phyloP scores from a whole-genome alignment of 2,888 invertebrate genomes.

The Vesta saturnalis region DNA sequence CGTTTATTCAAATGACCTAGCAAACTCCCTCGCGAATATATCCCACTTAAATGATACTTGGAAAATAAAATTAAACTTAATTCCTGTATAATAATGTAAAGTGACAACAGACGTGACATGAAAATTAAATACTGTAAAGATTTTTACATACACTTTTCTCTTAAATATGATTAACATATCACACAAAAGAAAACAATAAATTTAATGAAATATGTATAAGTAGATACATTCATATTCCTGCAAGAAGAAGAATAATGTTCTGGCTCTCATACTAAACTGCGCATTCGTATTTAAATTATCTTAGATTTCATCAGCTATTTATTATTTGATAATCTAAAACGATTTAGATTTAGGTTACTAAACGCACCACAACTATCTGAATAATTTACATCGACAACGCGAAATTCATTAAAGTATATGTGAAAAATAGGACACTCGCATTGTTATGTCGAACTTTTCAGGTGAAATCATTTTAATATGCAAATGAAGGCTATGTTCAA shows the following conservation, averaged over 20 bases:
- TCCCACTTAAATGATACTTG: conserved; percentile 45
- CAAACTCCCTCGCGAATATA: conserved; percentile 43
- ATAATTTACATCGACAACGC: conserved; percentile 7
- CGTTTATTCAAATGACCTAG: conserved; percentile 55
- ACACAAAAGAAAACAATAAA: conserved; percentile 26
- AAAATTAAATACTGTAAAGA: conserved; percentile 40
- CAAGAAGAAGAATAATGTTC: conserved; percentile 31
- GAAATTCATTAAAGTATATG: conserved; percentile 17
- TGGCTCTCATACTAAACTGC: too few species aligned
- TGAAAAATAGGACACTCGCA: conserved; percentile 30
- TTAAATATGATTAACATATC: conserved; percentile 26
- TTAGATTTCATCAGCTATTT: too few species aligned
- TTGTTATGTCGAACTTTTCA: conserved; percentile 37
- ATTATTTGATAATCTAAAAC: conserved; percentile 7
- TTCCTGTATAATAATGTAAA: conserved; percentile 45
- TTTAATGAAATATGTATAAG: conserved; percentile 23
- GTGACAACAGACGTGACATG: conserved; percentile 43
- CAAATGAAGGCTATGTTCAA: conserved; percentile 46
- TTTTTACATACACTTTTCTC: conserved; percentile 30
- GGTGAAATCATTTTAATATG: conserved; percentile 44
- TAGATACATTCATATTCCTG: too few species aligned
- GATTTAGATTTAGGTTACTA: neutral
- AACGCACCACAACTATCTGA: neutral
- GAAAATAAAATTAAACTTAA: conserved; percentile 47
- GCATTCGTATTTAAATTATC: too few species aligned